A percentile compares a stretch with the other conserved stretches of the same genome.
Evolutionary conservation across 2,113 vertebrate species (phyloP).

Genomic region (Festucalex cinctus): DNA sequence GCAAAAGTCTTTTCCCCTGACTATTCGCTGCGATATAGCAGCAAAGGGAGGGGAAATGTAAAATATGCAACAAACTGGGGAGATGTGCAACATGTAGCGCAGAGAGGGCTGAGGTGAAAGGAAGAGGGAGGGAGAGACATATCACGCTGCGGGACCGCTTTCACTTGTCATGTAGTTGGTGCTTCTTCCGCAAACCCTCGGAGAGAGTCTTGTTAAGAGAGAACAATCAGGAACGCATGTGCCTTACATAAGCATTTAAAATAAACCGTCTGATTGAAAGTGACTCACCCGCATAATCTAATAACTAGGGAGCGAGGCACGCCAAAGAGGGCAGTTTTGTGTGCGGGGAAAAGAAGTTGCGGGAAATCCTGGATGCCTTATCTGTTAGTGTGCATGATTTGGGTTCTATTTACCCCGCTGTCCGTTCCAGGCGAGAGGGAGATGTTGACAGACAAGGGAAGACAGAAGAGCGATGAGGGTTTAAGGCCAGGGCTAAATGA

Average conservation of each 20-base stretch:
- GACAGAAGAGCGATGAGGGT: slow-evolving; percentile 75
- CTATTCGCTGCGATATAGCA: slow-evolving; percentile 56
- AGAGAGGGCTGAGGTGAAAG: slow-evolving; percentile 57
- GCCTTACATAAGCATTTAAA: slow-evolving; percentile 29
- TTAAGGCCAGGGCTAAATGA: slow-evolving; percentile 75
- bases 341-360: slow-evolving; percentile 19
- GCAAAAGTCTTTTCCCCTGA: slow-evolving; percentile 65
- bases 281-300: slow-evolving; percentile 3
- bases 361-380: slow-evolving; percentile 57
- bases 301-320: slow-evolving; percentile 20
- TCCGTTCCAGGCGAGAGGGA: slow-evolving; percentile 68
- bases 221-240: slow-evolving; percentile 18
- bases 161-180: slow-evolving; percentile 59
- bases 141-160: slow-evolving; percentile 54
- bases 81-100: slow-evolving; percentile 43
- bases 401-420: slow-evolving; percentile 63
- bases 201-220: slow-evolving; percentile 35
- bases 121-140: slow-evolving; percentile 24
- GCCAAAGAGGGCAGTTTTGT: slow-evolving; percentile 22
- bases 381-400: slow-evolving; percentile 65
- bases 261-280: slow-evolving; percentile 16
- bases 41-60: slow-evolving; percentile 64
- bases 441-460: slow-evolving; percentile 75
- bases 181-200: slow-evolving; percentile 41
- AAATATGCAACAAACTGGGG: slow-evolving; percentile 65